Conservation (phyloP, 2,888 invertebrate species). For the Yponomeuta sedellus region DNA sequence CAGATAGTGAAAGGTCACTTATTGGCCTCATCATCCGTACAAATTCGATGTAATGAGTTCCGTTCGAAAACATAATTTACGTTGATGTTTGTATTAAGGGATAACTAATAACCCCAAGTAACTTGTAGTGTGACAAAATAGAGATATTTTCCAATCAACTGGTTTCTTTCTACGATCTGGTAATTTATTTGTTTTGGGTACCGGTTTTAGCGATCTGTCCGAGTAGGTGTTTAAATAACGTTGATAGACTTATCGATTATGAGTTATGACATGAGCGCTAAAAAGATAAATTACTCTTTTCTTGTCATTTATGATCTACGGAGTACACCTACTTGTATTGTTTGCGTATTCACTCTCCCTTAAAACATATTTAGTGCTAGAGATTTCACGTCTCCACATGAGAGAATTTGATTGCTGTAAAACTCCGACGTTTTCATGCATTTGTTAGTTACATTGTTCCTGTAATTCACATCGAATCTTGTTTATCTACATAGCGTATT, state of each 20-base stretch:
- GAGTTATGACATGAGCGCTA: background rate
- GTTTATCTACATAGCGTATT: background rate
- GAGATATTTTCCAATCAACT: conserved; percentile 4
- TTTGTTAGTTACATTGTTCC: background rate
- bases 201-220: background rate
- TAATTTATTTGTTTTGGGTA: background rate
- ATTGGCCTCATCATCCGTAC: no score
- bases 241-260: background rate
- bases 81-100: no score
- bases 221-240: background rate
- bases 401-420: background rate
- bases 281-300: background rate
- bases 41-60: no score
- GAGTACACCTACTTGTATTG: background rate
- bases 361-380: background rate
- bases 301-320: conserved; percentile 1
- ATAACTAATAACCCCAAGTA: background rate
- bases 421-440: background rate
- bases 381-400: background rate
- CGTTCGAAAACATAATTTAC: no score
- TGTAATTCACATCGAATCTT: background rate
- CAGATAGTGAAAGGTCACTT: no score
- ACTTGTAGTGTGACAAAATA: background rate
- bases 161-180: conserved; percentile 1
- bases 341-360: background rate